Conservation (phyloP, 2,113 vertebrate genomes). For the Campylomormyrus tamandua region DNA sequence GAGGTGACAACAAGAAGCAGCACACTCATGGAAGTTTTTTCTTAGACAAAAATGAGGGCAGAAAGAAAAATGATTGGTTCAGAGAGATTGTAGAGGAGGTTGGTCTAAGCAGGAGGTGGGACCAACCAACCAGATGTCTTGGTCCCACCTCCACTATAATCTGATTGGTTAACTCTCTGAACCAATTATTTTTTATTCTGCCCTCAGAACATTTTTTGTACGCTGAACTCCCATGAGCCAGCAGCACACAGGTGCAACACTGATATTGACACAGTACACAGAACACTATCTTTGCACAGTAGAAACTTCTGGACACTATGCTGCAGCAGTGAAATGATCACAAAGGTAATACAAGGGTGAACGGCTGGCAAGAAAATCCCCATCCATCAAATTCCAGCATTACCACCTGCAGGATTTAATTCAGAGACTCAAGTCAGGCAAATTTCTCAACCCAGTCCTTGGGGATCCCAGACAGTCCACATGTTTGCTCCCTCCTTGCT, state of each 20-base stretch:
- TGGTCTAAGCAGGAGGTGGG: neutral
- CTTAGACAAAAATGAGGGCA: neutral
- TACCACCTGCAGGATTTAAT: neutral
- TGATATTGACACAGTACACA: neutral
- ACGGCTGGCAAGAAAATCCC: neutral
- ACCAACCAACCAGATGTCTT: neutral
- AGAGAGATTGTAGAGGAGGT: neutral
- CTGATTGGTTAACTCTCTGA: neutral
- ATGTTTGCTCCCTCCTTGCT: neutral
- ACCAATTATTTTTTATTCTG: neutral
- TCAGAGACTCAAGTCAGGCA: neutral
- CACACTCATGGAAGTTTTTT: neutral
- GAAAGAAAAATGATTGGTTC: neutral
- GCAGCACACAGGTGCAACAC: neutral
- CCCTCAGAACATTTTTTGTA: neutral
- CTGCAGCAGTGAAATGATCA: neutral
- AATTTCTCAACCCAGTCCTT: neutral
- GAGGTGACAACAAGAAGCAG: neutral
- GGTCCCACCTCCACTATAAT: neutral
- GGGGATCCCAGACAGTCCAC: neutral
- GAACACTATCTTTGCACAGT: neutral
- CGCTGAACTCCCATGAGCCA: neutral
- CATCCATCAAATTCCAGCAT: neutral
- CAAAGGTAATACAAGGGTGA: neutral
- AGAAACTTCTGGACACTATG: neutral